Percentiles rank a stretch among this genome's conserved stretches.
Conservation (phyloP, 2,113 vertebrate species). For the Gavialis gangeticus region DNA sequence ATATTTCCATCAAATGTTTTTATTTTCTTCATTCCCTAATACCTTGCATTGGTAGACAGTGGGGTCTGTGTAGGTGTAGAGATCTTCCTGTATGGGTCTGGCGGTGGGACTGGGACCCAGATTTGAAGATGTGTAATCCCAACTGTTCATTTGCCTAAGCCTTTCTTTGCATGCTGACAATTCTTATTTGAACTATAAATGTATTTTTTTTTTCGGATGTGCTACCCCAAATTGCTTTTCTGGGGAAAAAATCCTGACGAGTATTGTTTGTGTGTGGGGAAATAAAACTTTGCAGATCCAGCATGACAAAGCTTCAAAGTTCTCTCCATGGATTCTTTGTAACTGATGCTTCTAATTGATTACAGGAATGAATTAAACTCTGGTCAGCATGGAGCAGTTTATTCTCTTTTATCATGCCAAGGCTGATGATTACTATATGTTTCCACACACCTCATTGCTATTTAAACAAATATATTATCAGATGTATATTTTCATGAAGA, state of each 20-base stretch:
- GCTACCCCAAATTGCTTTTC: neutral
- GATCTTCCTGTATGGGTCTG: neutral
- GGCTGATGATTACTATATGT: accelerated
- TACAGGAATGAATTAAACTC: neutral
- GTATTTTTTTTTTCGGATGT: neutral
- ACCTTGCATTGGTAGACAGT: neutral
- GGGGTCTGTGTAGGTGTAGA: neutral
- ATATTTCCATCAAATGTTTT: too few species aligned
- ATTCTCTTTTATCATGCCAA: accelerated
- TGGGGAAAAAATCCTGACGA: neutral
- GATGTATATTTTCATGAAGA: neutral
- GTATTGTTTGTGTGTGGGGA: neutral
- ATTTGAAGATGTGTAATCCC: neutral
- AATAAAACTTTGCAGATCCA: neutral
- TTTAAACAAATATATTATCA: neutral
- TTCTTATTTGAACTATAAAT: neutral
- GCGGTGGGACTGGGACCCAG: neutral
- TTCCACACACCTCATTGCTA: accelerated
- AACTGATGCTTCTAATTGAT: accelerated
- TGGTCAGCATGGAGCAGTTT: neutral
- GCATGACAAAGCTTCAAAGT: neutral
- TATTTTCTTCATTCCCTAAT: neutral
- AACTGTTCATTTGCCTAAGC: neutral
- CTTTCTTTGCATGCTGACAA: too few species aligned
- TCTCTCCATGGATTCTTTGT: neutral